A percentile compares a stretch with the other conserved stretches of the same genome.
These are phyloP conservation scores for Physeter macrocephalus DNA, from an alignment of 2,113 vertebrate species.

Conservation along the genomic window DNA sequence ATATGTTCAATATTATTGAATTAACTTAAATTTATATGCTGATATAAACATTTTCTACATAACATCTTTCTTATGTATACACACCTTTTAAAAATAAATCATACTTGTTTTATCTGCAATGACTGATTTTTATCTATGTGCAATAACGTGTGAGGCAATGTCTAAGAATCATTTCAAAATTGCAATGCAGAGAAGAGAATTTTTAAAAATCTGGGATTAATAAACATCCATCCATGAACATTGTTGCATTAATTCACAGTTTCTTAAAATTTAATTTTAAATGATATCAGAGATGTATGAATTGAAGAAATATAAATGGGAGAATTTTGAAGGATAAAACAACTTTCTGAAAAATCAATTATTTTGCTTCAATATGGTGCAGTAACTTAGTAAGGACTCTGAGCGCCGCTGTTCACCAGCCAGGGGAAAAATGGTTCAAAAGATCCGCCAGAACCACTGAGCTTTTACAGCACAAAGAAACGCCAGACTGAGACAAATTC, in stretches of 20 bases:
- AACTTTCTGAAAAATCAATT: not conserved
- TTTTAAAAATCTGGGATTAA: not conserved
- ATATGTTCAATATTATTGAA: not conserved
- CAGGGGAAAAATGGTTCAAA: not conserved
- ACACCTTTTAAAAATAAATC: not conserved
- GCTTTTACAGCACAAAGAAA: slow-evolving; percentile 19
- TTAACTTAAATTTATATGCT: not conserved
- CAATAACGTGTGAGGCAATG: not conserved
- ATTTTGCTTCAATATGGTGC: slow-evolving; percentile 62
- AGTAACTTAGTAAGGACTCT: slow-evolving; percentile 77
- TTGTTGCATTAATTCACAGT: not conserved
- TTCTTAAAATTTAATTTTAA: slow-evolving; percentile 18
- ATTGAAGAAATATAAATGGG: not conserved
- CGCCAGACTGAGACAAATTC: not conserved
- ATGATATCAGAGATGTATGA: not conserved
- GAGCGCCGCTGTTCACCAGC: slow-evolving; percentile 86
- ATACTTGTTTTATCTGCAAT: not conserved
- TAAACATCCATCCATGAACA: not conserved
- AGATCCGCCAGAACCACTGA: not conserved
- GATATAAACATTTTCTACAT: not conserved
- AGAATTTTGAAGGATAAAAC: slow-evolving; percentile 22
- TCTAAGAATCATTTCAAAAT: slow-evolving; percentile 14
- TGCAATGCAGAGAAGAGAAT: not conserved
- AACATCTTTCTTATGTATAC: not conserved
- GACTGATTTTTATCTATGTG: not conserved